Evolutionary conservation across 2,888 invertebrate species (phyloP).

Genomic region (Limenitis camilla): DNA sequence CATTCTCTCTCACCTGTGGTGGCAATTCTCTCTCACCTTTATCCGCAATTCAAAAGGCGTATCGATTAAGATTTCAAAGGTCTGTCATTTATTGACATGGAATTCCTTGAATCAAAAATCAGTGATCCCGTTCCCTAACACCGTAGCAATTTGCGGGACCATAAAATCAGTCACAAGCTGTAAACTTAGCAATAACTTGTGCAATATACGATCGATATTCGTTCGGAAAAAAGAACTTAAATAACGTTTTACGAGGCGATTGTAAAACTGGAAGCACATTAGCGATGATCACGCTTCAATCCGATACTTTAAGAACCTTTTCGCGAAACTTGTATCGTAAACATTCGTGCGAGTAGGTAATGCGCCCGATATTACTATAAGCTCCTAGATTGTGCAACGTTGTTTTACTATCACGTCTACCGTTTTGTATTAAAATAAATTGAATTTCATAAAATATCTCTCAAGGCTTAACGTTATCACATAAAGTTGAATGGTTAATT

Average conservation of each 20-base stretch:
- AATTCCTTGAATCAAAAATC: slow-evolving; percentile 25
- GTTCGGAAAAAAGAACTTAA: slow-evolving; percentile 35
- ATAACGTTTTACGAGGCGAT: slow-evolving; percentile 55
- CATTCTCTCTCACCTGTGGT: too few relatives aligned
- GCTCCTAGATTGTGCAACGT: slow-evolving; percentile 7
- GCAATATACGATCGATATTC: slow-evolving; percentile 63
- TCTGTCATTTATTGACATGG: slow-evolving; percentile 8
- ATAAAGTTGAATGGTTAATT: too few relatives aligned
- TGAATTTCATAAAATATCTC: too few relatives aligned
- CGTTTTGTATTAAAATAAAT: neutral
- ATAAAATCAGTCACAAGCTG: slow-evolving; percentile 70
- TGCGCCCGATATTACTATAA: neutral
- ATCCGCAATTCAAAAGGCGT: neutral
- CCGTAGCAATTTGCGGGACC: slow-evolving; percentile 48
- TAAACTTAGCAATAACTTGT: slow-evolving; percentile 60
- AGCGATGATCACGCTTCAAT: slow-evolving; percentile 37
- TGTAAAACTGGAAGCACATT: slow-evolving; percentile 61
- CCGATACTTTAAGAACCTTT: slow-evolving; percentile 42
- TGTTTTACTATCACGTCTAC: slow-evolving; percentile 2
- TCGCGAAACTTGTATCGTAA: slow-evolving; percentile 44
- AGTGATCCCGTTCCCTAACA: slow-evolving; percentile 34
- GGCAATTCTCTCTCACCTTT: too few relatives aligned
- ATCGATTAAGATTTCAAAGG: slow-evolving; percentile 7
- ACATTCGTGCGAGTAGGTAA: slow-evolving; percentile 18
- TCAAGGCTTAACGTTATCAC: too few relatives aligned